These are phyloP conservation scores for Bilobella aurantiaca DNA, from an alignment of 1,140 invertebrate species.

Conservation along the genomic window DNA sequence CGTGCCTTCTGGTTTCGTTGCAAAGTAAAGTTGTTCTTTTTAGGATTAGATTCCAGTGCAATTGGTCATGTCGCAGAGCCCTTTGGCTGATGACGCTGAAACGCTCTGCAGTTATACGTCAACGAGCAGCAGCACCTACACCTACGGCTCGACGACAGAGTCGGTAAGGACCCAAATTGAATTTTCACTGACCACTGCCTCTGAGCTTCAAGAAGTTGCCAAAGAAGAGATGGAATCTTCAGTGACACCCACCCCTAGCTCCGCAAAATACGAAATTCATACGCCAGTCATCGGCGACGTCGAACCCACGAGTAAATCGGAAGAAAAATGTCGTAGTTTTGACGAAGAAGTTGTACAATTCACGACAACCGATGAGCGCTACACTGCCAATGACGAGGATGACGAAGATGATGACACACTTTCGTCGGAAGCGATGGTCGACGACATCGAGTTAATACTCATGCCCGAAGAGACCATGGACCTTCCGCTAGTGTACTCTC, in stretches of 20 bases:
- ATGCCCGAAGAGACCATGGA: slow-evolving; percentile 33
- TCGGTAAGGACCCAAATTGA: background rate
- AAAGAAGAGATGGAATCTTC: background rate
- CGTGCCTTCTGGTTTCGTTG: too few relatives aligned
- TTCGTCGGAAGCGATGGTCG: slow-evolving; percentile 32
- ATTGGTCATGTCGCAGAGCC: background rate
- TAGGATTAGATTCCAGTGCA: too few relatives aligned
- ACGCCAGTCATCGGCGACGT: background rate
- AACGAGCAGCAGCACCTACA: background rate
- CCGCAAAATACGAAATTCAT: background rate
- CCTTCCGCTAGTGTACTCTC: slow-evolving; percentile 19
- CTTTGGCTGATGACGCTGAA: background rate
- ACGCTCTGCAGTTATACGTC: background rate
- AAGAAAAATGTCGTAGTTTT: background rate
- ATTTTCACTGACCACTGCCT: background rate
- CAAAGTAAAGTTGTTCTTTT: too few relatives aligned
- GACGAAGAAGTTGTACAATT: background rate
- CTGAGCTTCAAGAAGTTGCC: background rate
- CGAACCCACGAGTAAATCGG: background rate
- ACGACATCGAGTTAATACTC: slow-evolving; percentile 34
- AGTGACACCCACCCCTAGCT: background rate
- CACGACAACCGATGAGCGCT: background rate
- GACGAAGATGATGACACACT: slow-evolving; percentile 28
- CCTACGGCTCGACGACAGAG: background rate
- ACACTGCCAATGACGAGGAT: slow-evolving; percentile 7